Base-by-base conservation (phyloP, 2,888 invertebrate species). In the Nebria brevicollis region DNA sequence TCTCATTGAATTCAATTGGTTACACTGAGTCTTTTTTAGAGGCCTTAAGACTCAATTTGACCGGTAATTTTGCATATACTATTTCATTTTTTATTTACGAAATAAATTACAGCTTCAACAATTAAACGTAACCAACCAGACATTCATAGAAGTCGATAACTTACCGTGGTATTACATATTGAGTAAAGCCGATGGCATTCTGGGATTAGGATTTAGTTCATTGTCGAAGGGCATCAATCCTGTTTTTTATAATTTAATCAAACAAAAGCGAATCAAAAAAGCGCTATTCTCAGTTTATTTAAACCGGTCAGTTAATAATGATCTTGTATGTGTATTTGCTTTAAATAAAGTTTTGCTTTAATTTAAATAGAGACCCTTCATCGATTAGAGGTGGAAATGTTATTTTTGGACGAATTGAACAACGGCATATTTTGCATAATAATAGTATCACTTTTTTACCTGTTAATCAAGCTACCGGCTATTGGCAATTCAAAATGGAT, bases 401-500 rank as follows among this genome's bases (percentile, higher is more conserved):
- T 13, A 89, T 92, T 84, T 88, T 92, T 11, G 95, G 95, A 80
- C 93, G 92, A 54, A 91, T 91, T 79, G 94, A 94, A 85, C 89
- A 92, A 0, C 90, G 90, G 75, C 91, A 94, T 85, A 93, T 93
- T 86, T 91, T 90, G 77, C 83, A 77, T 26, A 85, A 86, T 43
- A 83, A 85, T 79, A 83, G 82, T 11, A 91, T 95, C 85, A 92
- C 91, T 43, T 94, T 92, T 85, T 86, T 93, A 0, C 90, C 91
- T 7, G 92, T 95, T 0, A 90, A 91, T 73, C 88, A 89, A 75
- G 8, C 54, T 54, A 88, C 91, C 84, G 91, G 90, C 7, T 94
- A 93, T 86, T 95, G 95, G 95, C 92, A 93, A 86, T 92, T 95
- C 87, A 88, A 90, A 82, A 92, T 95, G 91, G 93, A 94, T 85